phyloP scores from a whole-genome alignment of 2,888 invertebrate species.

The Apamea sordens region DNA sequence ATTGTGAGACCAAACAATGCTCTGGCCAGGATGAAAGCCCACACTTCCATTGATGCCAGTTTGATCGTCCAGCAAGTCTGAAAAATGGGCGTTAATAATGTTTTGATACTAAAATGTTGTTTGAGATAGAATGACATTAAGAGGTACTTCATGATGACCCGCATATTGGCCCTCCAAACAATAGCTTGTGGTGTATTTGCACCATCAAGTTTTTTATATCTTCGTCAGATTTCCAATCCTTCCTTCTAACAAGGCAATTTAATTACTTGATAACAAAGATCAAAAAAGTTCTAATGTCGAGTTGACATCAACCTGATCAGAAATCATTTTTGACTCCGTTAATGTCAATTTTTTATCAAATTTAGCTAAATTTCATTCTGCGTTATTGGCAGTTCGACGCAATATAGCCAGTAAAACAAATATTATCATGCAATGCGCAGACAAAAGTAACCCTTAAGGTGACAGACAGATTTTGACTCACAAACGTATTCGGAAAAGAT shows the following conservation, averaged over 20 bases:
- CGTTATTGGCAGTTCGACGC: no score
- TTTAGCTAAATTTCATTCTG: no score
- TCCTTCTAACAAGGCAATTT: not conserved
- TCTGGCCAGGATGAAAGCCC: conserved; percentile 81
- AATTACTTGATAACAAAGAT: not conserved
- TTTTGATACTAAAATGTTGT: not conserved
- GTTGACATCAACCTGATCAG: no score
- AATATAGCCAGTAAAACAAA: no score
- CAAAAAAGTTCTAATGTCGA: not conserved
- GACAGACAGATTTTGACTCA: not conserved
- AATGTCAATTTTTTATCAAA: no score
- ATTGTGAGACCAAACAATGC: conserved; percentile 78
- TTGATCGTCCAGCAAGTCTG: conserved; percentile 78
- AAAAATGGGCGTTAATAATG: conserved; percentile 11
- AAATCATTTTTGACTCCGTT: no score
- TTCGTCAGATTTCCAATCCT: not conserved
- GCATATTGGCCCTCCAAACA: not conserved
- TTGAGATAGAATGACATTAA: not conserved
- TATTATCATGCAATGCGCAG: no score
- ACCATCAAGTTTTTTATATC: not conserved
- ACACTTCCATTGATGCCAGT: conserved; percentile 75
- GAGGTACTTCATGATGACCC: not conserved
- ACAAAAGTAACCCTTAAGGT: no score
- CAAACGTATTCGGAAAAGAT: not conserved
- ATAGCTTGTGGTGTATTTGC: not conserved